These are phyloP conservation scores for Melipona beecheii DNA, from an alignment of 2,888 invertebrate genomes.

Conservation along the genomic window DNA sequence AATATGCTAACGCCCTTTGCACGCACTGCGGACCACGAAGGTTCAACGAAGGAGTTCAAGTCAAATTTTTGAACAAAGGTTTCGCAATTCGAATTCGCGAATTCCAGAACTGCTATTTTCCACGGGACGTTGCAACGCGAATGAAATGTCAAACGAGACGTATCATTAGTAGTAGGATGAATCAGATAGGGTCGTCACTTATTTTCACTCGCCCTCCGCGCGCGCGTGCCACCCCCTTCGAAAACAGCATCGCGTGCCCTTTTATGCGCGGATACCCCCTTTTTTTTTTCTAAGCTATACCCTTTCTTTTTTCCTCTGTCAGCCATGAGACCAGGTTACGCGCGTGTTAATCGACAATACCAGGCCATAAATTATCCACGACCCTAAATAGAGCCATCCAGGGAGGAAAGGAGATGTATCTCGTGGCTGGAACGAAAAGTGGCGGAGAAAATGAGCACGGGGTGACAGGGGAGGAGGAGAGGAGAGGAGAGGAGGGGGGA, in stretches of 20 bases:
- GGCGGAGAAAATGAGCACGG: neutral
- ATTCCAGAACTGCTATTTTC: conserved; percentile 9
- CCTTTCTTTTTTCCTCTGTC: conserved; percentile 56
- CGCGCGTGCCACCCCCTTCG: conserved; percentile 72
- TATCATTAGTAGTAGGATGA: conserved; percentile 83
- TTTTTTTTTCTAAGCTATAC: conserved; percentile 71
- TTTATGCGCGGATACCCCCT: conserved; percentile 78
- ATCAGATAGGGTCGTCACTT: conserved; percentile 79
- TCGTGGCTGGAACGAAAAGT: conserved; percentile 23
- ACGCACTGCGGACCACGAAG: too few relatives aligned
- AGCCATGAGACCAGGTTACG: conserved; percentile 75
- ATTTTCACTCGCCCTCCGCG: conserved; percentile 52
- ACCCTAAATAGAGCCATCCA: conserved; percentile 82
- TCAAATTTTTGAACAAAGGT: too few relatives aligned
- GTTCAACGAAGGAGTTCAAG: neutral
- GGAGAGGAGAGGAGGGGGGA: too few relatives aligned
- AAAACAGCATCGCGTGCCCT: conserved; percentile 80
- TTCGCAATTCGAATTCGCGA: neutral
- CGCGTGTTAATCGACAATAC: conserved; percentile 83
- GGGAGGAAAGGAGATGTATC: conserved; percentile 41
- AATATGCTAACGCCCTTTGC: neutral
- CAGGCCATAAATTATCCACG: conserved; percentile 82
- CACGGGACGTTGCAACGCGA: conserved; percentile 48
- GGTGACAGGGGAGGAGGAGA: neutral
- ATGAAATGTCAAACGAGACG: conserved; percentile 77